phyloP scores from a whole-genome alignment of 2,797 vertebrate species.

The Coregonus sp. region DNA sequence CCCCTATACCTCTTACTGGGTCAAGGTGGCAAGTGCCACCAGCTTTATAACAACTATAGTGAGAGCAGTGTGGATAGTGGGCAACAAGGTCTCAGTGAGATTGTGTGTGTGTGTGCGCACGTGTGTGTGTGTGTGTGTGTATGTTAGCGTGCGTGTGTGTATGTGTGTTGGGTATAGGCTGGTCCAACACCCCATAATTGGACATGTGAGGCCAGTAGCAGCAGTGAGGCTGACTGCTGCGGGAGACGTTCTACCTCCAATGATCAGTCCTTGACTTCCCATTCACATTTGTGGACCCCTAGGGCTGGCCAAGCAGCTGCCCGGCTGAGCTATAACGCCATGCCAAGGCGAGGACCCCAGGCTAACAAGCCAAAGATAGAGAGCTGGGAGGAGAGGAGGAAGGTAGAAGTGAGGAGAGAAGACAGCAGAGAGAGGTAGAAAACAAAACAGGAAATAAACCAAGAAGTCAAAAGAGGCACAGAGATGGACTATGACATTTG shows the following conservation, averaged over 20 bases:
- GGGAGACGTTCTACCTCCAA: conserved; percentile 58
- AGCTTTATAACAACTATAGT: neutral
- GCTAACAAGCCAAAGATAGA: conserved; percentile 66
- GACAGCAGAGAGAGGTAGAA: neutral
- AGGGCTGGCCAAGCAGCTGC: conserved; percentile 70
- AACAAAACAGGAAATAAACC: conserved; percentile 53
- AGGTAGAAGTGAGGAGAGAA: conserved; percentile 19
- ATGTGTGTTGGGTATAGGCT: conserved; percentile 45
- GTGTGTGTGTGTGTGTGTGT: too few species aligned
- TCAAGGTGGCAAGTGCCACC: neutral
- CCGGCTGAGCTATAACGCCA: conserved; percentile 55
- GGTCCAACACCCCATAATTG: conserved; percentile 58
- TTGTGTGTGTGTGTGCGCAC: too few species aligned
- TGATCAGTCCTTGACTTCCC: conserved; percentile 78
- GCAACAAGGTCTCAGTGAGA: conserved; percentile 14
- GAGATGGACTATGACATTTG: conserved; percentile 51
- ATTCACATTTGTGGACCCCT: conserved; percentile 74
- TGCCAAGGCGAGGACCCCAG: conserved; percentile 67
- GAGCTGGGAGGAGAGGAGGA: neutral
- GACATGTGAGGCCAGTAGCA: conserved; percentile 65
- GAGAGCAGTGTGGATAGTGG: neutral
- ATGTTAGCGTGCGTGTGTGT: neutral
- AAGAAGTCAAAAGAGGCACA: conserved; percentile 51
- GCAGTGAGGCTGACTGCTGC: conserved; percentile 44
- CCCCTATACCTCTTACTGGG: neutral